Percentiles rank a stretch among this genome's conserved stretches.
These are phyloP conservation scores for Alethe castanea DNA, from an alignment of 2,113 vertebrate genomes.

Conservation along the genomic window DNA sequence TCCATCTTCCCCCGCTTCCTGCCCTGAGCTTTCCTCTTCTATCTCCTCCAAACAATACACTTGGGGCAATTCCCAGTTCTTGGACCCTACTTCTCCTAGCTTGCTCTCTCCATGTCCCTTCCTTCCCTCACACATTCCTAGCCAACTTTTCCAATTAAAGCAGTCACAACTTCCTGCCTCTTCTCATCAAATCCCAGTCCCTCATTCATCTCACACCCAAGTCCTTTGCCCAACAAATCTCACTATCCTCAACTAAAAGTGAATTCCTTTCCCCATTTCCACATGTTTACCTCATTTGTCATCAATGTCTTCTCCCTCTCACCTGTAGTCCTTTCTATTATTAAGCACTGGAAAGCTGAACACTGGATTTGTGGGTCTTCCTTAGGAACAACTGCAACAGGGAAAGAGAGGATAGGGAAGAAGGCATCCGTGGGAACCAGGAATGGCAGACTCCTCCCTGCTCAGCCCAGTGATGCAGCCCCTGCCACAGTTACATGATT, in stretches of 20 bases:
- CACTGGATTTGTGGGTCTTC: background rate
- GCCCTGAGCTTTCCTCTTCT: background rate
- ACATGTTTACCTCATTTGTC: fast-evolving
- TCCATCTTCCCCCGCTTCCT: background rate
- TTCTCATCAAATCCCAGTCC: background rate
- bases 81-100: background rate
- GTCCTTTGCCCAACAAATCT: background rate
- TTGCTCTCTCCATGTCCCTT: background rate
- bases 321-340: background rate
- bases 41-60: background rate
- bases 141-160: background rate
- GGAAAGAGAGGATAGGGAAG: background rate
- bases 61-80: background rate
- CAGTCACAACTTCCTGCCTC: background rate
- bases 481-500: background rate
- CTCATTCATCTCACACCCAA: background rate
- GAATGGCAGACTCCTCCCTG: background rate
- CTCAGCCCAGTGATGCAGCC: background rate
- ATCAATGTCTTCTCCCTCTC: background rate
- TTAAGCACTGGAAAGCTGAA: background rate
- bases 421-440: background rate
- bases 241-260: background rate
- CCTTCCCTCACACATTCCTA: background rate
- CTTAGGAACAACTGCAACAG: background rate
- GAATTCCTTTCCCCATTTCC: background rate